Conservation (phyloP, 2,797 vertebrate species). For the Perodicticus potto region DNA sequence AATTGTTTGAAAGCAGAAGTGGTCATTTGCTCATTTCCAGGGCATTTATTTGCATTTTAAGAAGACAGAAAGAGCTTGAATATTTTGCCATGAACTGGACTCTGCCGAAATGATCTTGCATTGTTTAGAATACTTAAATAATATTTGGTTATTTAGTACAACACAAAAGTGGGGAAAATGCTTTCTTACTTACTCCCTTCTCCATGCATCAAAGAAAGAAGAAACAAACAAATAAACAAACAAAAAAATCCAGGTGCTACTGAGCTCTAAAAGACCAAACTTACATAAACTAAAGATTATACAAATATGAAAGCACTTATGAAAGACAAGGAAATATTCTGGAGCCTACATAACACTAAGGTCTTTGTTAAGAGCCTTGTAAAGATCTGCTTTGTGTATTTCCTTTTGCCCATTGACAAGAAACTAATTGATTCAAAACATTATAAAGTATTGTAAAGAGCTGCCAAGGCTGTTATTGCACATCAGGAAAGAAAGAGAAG, state of each 20-base stretch:
- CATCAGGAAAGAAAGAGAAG: background rate
- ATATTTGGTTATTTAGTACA: conserved; percentile 58
- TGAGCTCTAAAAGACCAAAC: background rate
- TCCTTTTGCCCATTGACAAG: conserved; percentile 7
- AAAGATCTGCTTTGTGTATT: background rate
- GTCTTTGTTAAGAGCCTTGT: conserved; percentile 24
- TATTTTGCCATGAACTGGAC: conserved; percentile 30
- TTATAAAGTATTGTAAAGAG: background rate
- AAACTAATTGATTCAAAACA: too few species aligned
- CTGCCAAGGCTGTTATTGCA: background rate
- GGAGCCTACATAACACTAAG: background rate
- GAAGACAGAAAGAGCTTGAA: conserved; percentile 54
- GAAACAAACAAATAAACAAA: background rate
- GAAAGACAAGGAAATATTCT: conserved; percentile 5
- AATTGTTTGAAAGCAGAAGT: background rate
- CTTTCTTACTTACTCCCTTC: background rate
- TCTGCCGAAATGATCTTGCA: background rate
- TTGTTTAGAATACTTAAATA: conserved; percentile 14
- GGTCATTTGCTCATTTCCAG: background rate
- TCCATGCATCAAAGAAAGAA: background rate
- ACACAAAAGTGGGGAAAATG: background rate
- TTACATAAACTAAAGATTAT: conserved; percentile 33
- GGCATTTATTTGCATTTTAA: background rate
- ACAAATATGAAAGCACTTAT: conserved; percentile 31
- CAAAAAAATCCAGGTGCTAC: background rate